Conservation (phyloP, 2,888 invertebrate genomes). For the Dasysyrphus tricinctus region DNA sequence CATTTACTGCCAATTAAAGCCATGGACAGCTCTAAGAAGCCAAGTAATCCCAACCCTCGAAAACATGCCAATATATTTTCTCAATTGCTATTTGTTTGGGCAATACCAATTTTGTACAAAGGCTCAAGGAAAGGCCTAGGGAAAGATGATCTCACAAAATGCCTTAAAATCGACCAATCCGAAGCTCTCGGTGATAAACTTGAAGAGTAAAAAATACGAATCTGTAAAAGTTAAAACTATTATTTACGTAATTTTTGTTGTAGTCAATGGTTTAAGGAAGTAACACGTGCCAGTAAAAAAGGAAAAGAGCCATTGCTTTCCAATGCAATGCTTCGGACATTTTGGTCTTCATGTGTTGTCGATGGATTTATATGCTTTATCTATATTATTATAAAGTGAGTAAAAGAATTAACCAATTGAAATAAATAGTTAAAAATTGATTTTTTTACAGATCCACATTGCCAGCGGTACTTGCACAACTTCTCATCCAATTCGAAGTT, state of each 20-base stretch:
- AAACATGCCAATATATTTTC: conserved; percentile 81
- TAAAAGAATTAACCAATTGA: conserved; percentile 13
- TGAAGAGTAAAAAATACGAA: conserved; percentile 80
- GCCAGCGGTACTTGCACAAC: conserved; percentile 82
- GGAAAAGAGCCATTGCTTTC: conserved; percentile 87
- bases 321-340: conserved; percentile 87
- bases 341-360: conserved; percentile 88
- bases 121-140: conserved; percentile 84
- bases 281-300: conserved; percentile 85
- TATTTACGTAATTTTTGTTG: background rate
- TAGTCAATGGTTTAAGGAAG: conserved; percentile 88
- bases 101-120: conserved; percentile 81
- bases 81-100: conserved; percentile 82
- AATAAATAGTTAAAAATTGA: background rate
- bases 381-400: conserved; percentile 82
- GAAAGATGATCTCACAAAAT: conserved; percentile 88
- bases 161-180: conserved; percentile 85
- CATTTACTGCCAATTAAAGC: conserved; percentile 31
- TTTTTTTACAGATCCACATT: conserved; percentile 80
- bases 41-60: conserved; percentile 81
- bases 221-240: background rate
- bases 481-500: conserved; percentile 81
- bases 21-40: conserved; percentile 83
- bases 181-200: conserved; percentile 82
- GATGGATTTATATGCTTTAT: conserved; percentile 86